Evolutionary conservation across 2,888 invertebrate species (phyloP).

Genomic region (Byasa hedistus): DNA sequence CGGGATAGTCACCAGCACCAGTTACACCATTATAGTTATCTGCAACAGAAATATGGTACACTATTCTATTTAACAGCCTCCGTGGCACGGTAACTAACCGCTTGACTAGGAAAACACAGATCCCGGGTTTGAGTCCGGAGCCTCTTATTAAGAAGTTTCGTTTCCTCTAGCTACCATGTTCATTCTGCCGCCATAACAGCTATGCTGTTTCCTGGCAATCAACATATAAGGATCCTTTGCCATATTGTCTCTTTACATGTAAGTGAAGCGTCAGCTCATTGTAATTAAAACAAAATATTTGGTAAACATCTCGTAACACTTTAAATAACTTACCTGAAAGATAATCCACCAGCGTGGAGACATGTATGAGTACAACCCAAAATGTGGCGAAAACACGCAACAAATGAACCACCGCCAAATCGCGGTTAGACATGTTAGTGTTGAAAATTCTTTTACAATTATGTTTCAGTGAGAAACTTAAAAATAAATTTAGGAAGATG

Average conservation of each 20-base stretch:
- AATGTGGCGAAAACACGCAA: slow-evolving; percentile 82
- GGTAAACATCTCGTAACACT: not conserved
- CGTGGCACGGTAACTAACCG: too few relatives aligned
- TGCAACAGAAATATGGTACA: slow-evolving; percentile 46
- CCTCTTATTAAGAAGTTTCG: too few relatives aligned
- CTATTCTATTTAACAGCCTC: too few relatives aligned
- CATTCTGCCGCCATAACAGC: too few relatives aligned
- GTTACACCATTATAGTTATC: slow-evolving; percentile 68
- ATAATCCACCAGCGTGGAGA: slow-evolving; percentile 82
- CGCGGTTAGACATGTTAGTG: slow-evolving; percentile 71
- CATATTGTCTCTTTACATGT: too few relatives aligned
- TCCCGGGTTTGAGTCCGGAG: too few relatives aligned
- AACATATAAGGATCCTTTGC: too few relatives aligned
- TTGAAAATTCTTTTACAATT: slow-evolving; percentile 69
- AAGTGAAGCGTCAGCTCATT: too few relatives aligned
- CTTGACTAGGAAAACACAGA: too few relatives aligned
- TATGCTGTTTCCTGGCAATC: too few relatives aligned
- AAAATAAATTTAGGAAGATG: slow-evolving; percentile 52
- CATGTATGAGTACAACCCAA: slow-evolving; percentile 83
- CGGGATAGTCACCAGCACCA: slow-evolving; percentile 67
- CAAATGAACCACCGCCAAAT: slow-evolving; percentile 79
- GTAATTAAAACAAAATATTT: not conserved
- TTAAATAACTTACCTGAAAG: slow-evolving; percentile 74
- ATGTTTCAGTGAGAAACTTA: slow-evolving; percentile 68
- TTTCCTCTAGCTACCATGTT: too few relatives aligned